Percentiles rank a stretch among this genome's conserved stretches.
Evolutionary conservation across 2,113 vertebrate genomes (phyloP).

Genomic region (Miniopterus natalensis): DNA sequence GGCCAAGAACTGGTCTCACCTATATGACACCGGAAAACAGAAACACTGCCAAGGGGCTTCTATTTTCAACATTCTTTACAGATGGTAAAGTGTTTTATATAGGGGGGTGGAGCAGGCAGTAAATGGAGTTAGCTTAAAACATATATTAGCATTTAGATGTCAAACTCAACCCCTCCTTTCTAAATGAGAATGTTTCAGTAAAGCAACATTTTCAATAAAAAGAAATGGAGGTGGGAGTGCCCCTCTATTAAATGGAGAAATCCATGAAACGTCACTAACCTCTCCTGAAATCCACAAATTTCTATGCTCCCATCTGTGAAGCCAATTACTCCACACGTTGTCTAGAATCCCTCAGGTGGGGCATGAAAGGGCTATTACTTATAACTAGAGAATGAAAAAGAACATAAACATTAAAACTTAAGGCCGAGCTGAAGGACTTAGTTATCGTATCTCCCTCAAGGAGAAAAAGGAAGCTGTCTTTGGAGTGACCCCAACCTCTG

Average conservation of each 20-base stretch:
- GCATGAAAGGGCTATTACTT: slow-evolving; percentile 20
- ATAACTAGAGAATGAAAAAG: slow-evolving; percentile 37
- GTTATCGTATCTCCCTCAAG: not conserved
- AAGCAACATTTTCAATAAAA: slow-evolving; percentile 35
- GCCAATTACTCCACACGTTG: not conserved
- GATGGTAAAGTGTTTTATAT: not conserved
- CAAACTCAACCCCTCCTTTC: not conserved
- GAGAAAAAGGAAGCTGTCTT: not conserved
- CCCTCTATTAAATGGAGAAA: slow-evolving; percentile 25
- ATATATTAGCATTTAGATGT: slow-evolving; percentile 14
- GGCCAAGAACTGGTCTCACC: not conserved
- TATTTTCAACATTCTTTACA: not conserved
- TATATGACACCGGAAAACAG: not conserved
- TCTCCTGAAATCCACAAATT: slow-evolving; percentile 18
- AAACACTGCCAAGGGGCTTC: not conserved
- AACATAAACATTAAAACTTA: slow-evolving; percentile 34
- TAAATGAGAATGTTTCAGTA: slow-evolving; percentile 19
- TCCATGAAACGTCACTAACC: not conserved
- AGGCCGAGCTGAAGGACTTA: not conserved
- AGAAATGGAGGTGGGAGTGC: not conserved
- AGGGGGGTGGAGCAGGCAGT: not conserved
- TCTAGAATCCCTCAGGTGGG: not conserved
- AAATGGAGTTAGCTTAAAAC: not conserved
- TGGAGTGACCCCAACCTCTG: not conserved
- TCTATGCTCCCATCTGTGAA: slow-evolving; percentile 20